A percentile compares a stretch with the other conserved stretches of the same genome.
Conservation (phyloP, 2,797 vertebrate species). For the Epinephelus malabaricus region DNA sequence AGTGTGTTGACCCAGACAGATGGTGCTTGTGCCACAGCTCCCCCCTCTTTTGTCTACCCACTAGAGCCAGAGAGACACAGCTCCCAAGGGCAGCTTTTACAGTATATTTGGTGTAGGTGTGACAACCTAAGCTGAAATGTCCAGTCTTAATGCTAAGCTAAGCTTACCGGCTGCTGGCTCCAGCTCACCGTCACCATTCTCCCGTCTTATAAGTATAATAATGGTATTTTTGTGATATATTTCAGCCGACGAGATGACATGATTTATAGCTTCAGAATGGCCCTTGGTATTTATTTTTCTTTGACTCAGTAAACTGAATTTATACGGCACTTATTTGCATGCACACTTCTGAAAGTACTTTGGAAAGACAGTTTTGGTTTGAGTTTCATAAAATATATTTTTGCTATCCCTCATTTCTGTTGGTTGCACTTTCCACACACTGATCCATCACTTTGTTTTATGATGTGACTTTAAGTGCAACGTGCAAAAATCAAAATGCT, state of each 20-base stretch:
- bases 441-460: conserved; percentile 46
- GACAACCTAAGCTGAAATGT: not conserved
- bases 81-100: conserved; percentile 7
- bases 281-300: not conserved
- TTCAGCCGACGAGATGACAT: not conserved
- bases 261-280: not conserved
- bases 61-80: conserved; percentile 21
- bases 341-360: not conserved
- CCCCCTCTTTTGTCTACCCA: conserved; percentile 25
- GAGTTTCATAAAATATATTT: not conserved
- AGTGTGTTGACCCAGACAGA: conserved; percentile 26
- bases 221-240: not conserved
- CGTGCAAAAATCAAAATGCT: conserved; percentile 37
- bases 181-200: not conserved
- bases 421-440: not conserved
- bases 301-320: conserved; percentile 2
- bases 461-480: conserved; percentile 24
- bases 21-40: conserved; percentile 18
- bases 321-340: not conserved
- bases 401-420: conserved; percentile 20
- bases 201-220: not conserved
- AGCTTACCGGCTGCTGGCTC: not conserved
- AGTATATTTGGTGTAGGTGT: conserved; percentile 18
- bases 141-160: not conserved
- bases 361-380: not conserved